These are phyloP conservation scores for Caenorhabditis auriculariae DNA, from an alignment of 2,888 invertebrate species.

Conservation along the genomic window DNA sequence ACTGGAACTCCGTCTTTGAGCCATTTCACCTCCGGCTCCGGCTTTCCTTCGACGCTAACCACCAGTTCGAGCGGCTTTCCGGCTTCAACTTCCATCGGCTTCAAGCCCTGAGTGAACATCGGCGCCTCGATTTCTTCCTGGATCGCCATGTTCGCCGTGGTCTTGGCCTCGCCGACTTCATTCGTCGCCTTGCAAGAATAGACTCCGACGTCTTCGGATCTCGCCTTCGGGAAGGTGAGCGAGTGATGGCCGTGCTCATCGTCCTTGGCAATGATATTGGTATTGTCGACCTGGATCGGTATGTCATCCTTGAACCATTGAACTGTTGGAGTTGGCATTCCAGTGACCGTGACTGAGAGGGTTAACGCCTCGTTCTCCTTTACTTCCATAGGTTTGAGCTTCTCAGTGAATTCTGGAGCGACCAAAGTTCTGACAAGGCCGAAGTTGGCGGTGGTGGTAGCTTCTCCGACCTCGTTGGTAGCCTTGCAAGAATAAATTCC, in stretches of 20 bases:
- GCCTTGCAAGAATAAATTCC: conserved; percentile 92
- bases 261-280: conserved; percentile 37
- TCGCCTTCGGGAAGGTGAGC: conserved; percentile 38
- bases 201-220: conserved; percentile 37
- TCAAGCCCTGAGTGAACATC: conserved; percentile 47
- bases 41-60: conserved; percentile 84
- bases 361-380: conserved; percentile 72
- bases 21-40: conserved; percentile 91
- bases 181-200: conserved; percentile 47
- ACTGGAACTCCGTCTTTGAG: conserved; percentile 74
- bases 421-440: conserved; percentile 26
- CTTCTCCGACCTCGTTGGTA: conserved; percentile 88
- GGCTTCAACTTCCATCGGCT: conserved; percentile 43
- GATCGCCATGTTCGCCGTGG: conserved; percentile 46
- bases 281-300: conserved; percentile 67
- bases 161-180: conserved; percentile 41
- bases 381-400: conserved; percentile 76
- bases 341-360: conserved; percentile 31
- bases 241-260: conserved; percentile 70
- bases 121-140: conserved; percentile 52
- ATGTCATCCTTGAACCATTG: conserved; percentile 85
- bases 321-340: conserved; percentile 72
- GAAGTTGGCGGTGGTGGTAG: conserved; percentile 68
- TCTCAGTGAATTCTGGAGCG: conserved; percentile 77
- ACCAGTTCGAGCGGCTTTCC: conserved; percentile 75